Conservation (phyloP, 2,113 vertebrate species). For the Petroica traversi region DNA sequence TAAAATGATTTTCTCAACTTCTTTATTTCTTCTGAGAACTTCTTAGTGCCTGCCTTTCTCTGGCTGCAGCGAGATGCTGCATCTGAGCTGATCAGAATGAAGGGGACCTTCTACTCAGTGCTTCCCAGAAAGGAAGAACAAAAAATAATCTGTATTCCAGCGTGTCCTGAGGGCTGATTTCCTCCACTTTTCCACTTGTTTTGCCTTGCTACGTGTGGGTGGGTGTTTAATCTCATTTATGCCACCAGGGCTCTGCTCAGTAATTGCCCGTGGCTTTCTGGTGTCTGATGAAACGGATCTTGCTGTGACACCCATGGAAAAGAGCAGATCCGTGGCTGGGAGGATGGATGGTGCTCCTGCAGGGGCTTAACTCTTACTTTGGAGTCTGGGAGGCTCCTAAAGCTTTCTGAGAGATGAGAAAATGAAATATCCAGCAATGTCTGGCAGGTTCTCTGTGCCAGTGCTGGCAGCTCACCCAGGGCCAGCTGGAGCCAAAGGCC, state of each 20-base stretch:
- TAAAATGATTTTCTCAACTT: conserved; percentile 68
- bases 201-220: background rate
- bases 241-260: background rate
- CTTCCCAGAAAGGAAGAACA: background rate
- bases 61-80: background rate
- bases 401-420: background rate
- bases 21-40: conserved; percentile 63
- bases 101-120: background rate
- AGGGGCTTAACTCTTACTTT: background rate
- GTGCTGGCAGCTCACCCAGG: background rate
- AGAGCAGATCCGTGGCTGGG: background rate
- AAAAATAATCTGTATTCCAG: background rate
- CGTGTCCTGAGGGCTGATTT: background rate
- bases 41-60: conserved; percentile 16
- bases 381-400: background rate
- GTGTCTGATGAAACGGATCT: background rate
- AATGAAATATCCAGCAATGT: background rate
- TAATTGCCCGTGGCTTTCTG: background rate
- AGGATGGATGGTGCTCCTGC: background rate
- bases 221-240: background rate
- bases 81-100: background rate
- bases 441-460: background rate
- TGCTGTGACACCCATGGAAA: background rate
- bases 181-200: background rate
- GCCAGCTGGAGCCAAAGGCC: background rate